Evolutionary conservation across 2,888 invertebrate genomes (phyloP), one percentile per base, ranked within the genome.

Genomic region (Cantharis rufa): DNA sequence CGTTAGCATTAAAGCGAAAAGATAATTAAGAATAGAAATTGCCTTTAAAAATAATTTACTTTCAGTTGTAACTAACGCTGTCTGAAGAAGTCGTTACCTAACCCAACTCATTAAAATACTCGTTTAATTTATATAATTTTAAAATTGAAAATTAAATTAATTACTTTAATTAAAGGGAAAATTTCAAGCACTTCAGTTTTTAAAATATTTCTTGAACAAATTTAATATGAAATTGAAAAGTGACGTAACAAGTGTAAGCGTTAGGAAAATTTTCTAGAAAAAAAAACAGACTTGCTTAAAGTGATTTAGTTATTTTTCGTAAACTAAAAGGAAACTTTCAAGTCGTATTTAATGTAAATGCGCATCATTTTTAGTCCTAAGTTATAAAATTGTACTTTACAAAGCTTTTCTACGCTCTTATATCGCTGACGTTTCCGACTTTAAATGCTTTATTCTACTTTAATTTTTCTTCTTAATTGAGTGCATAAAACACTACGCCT

Each of bases 251-350:
- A 48, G 48, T 32, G 32, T n/a, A 48, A n/a, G n/a, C 48, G 48
- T 48, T n/a, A 48, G 48, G 48, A 48, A 48, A 48, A 48, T 48
- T n/a, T 48, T 48, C 7, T 48, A 48, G 48, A 48, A 48, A 48
- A 48, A 48, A 48, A 48, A 48, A 48, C 48, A 48, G 48, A 48
- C 48, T 48, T 48, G 48, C n/a, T 48, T 48, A 72, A 70, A 48
- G 66, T 76, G 76, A 76, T 76, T 76, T 76, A 76, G 70, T 76
- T 73, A 70, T 63, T 68, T 76, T 27, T 28, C 69, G 28, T 16
- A 62, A 69, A 15, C 62, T 70, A 21, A 74, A 74, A 71, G 69
- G 70, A 74, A 77, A 78, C 24, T 75, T 78, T 71, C 70, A 69
- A 75, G 63, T 64, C 63, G 62, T 48, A 68, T 68, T 77, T 77